Evolutionary conservation across 2,797 vertebrate genomes (phyloP).

Genomic region (Aulostomus chinensis): DNA sequence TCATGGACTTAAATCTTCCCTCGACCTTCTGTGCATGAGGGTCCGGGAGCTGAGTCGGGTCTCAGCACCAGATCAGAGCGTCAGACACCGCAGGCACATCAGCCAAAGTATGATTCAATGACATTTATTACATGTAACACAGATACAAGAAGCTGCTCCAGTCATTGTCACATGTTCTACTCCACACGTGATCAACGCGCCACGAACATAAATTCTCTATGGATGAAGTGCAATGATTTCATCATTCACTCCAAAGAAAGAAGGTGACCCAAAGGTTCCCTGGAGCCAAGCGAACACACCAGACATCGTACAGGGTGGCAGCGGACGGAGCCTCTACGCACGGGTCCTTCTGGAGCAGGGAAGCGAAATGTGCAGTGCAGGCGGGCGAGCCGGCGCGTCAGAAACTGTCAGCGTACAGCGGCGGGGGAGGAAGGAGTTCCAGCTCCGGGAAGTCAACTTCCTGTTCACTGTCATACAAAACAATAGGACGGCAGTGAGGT

Average conservation of each 20-base stretch:
- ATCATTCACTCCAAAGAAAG: not conserved
- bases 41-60: too few species aligned
- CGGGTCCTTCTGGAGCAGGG: not conserved
- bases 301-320: too few species aligned
- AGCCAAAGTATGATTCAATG: conserved; percentile 19
- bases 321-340: too few species aligned
- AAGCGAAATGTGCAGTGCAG: not conserved
- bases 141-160: conserved; percentile 29
- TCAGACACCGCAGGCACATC: too few species aligned
- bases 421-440: conserved; percentile 76
- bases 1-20: too few species aligned
- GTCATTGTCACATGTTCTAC: conserved; percentile 4
- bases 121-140: conserved; percentile 57
- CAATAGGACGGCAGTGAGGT: conserved; percentile 2
- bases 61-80: too few species aligned
- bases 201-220: too few species aligned
- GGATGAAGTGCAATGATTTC: conserved; percentile 20
- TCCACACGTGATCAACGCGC: conserved; percentile 34
- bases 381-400: too few species aligned
- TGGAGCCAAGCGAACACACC: conserved; percentile 9
- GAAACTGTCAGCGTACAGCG: conserved; percentile 71
- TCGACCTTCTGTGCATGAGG: too few species aligned
- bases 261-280: conserved; percentile 1
- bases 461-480: conserved; percentile 62
- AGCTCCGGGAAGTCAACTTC: conserved; percentile 73